Percentiles rank a stretch among this genome's conserved stretches.
Evolutionary conservation across 2,113 vertebrate genomes (phyloP).

Genomic region (Tiliqua scincoides): DNA sequence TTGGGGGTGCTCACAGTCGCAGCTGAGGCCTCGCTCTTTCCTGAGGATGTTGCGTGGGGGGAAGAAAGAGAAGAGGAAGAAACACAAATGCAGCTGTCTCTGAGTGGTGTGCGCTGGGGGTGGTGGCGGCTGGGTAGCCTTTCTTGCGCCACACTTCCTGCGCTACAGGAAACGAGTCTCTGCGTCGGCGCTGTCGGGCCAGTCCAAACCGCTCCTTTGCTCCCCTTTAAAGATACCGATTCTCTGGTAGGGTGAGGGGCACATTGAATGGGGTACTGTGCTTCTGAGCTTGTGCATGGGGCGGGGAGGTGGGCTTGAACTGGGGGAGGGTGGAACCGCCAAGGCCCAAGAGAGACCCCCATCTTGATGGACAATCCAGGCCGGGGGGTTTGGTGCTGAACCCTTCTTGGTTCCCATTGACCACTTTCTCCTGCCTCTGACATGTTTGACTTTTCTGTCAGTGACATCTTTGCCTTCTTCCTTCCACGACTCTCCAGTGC

Average conservation of each 20-base stretch:
- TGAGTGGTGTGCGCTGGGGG: background rate
- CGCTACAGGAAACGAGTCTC: constrained; percentile 87
- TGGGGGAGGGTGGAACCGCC: constrained; percentile 66
- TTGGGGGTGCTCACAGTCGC: too few species aligned
- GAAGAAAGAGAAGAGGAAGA: constrained; percentile 11
- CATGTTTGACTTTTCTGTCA: background rate
- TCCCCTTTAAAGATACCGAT: constrained; percentile 71
- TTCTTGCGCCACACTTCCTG: constrained; percentile 45
- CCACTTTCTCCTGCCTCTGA: background rate
- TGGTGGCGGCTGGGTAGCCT: background rate
- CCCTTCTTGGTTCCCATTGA: background rate
- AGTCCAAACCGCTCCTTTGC: constrained; percentile 85
- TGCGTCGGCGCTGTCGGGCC: constrained; percentile 88
- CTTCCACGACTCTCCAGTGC: background rate
- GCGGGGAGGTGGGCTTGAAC: constrained; percentile 78
- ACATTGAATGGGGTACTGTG: constrained; percentile 57
- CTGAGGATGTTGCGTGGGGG: constrained; percentile 21
- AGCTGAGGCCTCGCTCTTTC: background rate
- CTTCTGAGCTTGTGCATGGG: constrained; percentile 18
- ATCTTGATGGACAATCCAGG: background rate
- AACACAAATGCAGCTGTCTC: background rate
- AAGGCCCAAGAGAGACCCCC: background rate
- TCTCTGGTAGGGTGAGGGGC: constrained; percentile 85
- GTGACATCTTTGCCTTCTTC: background rate
- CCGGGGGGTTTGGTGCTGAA: background rate